Conservation (phyloP, 2,113 vertebrate genomes). For the Ammodytes marinus region DNA sequence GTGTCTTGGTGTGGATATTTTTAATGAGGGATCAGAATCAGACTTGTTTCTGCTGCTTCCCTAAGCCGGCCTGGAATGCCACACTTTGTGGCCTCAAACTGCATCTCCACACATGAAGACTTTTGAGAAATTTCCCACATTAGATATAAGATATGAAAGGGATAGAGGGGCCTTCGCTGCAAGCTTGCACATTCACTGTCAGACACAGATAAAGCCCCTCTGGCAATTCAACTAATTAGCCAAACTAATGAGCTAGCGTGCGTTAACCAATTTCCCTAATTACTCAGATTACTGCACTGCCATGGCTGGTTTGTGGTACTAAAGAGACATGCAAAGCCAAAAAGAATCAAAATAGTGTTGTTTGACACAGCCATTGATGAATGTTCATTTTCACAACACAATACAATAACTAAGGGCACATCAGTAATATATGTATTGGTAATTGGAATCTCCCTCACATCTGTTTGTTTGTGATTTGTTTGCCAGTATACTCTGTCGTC, state of each 20-base stretch:
- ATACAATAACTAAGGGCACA: neutral
- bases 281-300: slow-evolving; percentile 55
- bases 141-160: slow-evolving; percentile 22
- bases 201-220: slow-evolving; percentile 26
- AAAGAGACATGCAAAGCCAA: slow-evolving; percentile 11
- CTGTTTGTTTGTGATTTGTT: neutral
- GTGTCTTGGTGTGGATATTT: slow-evolving; percentile 70
- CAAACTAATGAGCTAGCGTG: slow-evolving; percentile 58
- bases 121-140: slow-evolving; percentile 5
- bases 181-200: slow-evolving; percentile 34
- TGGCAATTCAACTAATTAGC: slow-evolving; percentile 58
- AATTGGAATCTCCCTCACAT: neutral
- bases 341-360: slow-evolving; percentile 6
- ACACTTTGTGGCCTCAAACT: neutral
- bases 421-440: neutral
- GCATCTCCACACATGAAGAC: no score
- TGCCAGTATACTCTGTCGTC: neutral
- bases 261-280: slow-evolving; percentile 47
- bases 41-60: slow-evolving; percentile 67
- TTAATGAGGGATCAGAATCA: slow-evolving; percentile 82
- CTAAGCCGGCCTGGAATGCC: slow-evolving; percentile 83
- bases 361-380: neutral
- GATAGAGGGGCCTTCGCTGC: neutral
- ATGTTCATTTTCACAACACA: neutral
- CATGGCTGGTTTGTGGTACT: slow-evolving; percentile 22